Conservation (phyloP, 2,113 vertebrate species). For the Okapia johnstoni region DNA sequence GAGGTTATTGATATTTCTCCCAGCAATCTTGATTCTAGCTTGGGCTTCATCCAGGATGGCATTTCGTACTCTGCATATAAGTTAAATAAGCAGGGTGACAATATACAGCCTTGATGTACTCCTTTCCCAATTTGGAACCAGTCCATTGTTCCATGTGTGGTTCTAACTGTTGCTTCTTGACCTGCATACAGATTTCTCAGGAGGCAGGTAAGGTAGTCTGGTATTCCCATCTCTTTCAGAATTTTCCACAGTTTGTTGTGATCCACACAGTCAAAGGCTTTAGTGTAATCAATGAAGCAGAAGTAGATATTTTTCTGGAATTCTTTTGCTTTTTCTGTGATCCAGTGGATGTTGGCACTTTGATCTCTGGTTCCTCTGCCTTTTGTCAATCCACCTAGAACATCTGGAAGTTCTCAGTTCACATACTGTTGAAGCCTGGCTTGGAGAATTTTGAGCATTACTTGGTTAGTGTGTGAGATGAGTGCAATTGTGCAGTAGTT, state of each 20-base stretch:
- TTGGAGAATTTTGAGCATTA: not conserved
- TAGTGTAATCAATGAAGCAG: accelerated
- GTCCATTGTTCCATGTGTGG: not conserved
- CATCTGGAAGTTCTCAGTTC: not conserved
- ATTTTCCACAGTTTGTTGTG: not conserved
- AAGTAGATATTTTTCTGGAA: not conserved
- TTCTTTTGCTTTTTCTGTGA: not conserved
- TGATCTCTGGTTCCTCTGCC: not conserved
- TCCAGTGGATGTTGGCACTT: not conserved
- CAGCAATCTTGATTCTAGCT: not conserved
- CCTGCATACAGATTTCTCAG: not conserved
- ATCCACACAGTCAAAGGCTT: not conserved
- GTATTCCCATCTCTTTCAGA: not conserved
- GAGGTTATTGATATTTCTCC: not conserved
- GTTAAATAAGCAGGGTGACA: not conserved
- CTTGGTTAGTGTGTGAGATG: not conserved
- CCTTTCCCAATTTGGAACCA: not conserved
- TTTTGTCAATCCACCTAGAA: not conserved
- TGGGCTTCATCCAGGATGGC: not conserved
- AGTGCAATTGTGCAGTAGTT: not conserved
- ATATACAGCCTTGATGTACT: not conserved
- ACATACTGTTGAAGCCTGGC: not conserved
- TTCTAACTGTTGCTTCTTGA: not conserved
- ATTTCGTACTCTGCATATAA: not conserved
- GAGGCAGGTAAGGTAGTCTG: not conserved